A percentile compares a stretch with the other conserved stretches of the same genome.
Evolutionary conservation across 2,113 vertebrate genomes (phyloP).

Genomic region (Tauraco erythrolophus): DNA sequence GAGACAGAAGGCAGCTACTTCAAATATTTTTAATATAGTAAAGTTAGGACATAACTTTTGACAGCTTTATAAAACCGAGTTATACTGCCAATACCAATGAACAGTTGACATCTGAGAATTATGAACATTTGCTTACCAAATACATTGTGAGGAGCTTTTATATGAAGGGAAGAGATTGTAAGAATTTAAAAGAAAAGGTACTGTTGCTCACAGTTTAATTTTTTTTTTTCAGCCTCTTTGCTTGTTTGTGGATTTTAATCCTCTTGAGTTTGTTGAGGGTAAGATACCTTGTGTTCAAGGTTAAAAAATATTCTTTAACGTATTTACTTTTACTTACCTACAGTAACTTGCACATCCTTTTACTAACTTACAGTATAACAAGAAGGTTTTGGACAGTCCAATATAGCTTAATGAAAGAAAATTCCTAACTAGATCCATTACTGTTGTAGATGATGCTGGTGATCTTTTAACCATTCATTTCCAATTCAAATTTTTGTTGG

Average conservation of each 20-base stretch:
- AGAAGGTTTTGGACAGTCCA: not conserved
- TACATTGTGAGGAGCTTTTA: not conserved
- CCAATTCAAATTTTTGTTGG: not conserved
- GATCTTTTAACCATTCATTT: not conserved
- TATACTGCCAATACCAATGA: not conserved
- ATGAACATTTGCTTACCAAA: not conserved
- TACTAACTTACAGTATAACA: not conserved
- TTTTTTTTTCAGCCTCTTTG: conserved; percentile 83
- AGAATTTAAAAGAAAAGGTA: not conserved
- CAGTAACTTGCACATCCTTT: not conserved
- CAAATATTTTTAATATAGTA: not conserved
- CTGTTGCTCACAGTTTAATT: conserved; percentile 4
- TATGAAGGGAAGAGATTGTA: not conserved
- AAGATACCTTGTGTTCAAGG: conserved; percentile 49
- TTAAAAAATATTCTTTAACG: not conserved
- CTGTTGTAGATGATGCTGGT: not conserved
- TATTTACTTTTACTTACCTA: not conserved
- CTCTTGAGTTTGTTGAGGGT: conserved; percentile 88
- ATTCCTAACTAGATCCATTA: not conserved
- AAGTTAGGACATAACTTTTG: not conserved
- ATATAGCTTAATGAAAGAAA: not conserved
- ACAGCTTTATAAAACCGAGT: not conserved
- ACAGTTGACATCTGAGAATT: not conserved
- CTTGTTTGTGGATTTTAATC: conserved; percentile 90
- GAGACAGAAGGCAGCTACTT: not conserved